Evolutionary conservation across 2,113 vertebrate genomes (phyloP), one percentile per base, ranked within the genome.

Genomic region (Toxotes jaculatrix): DNA sequence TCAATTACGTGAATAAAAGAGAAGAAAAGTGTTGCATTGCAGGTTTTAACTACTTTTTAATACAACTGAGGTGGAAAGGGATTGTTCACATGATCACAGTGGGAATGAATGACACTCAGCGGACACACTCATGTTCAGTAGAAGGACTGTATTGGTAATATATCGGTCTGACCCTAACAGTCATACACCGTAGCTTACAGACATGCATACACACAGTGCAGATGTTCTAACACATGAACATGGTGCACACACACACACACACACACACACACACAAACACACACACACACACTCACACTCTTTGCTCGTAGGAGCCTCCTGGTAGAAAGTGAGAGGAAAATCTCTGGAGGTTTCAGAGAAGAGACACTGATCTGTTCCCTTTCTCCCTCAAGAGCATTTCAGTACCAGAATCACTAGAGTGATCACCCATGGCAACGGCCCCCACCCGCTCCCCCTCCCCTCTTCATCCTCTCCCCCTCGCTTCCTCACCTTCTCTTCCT

Each of bases 351-450:
- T 64, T 85, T 73, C 7, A 65, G 31, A 43, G 32, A 67, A 75
- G 63, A 83, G 92, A 86, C 53, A 64, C 94, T 93, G 93, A 94
- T 96, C 93, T 93, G 94, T 95, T 94, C 94, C 94, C 95, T 94
- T 93, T 95, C n/a, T 88, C 78, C 94, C 92, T 96, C 95, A 95
- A 95, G 60, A 93, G 93, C 91, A 93, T 96, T 94, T 97, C 95
- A 96, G 96, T 95, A 95, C 93, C 95, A 96, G 96, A 96, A 95
- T 94, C 95, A 94, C 95, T 95, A 87, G 95, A 95, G 96, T 96
- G 96, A 96, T 96, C 96, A 89, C 87, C 86, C 49, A 55, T 19
- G 60, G 62, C 89, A 92, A 88, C 83, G 49, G 19, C 5, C 87
- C 75, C 85, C 75, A n/a, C 60, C 51, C 9, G 4, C 19, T 23